phyloP scores from a whole-genome alignment of 2,797 vertebrate species.

The Rousettus madagascariensis region DNA sequence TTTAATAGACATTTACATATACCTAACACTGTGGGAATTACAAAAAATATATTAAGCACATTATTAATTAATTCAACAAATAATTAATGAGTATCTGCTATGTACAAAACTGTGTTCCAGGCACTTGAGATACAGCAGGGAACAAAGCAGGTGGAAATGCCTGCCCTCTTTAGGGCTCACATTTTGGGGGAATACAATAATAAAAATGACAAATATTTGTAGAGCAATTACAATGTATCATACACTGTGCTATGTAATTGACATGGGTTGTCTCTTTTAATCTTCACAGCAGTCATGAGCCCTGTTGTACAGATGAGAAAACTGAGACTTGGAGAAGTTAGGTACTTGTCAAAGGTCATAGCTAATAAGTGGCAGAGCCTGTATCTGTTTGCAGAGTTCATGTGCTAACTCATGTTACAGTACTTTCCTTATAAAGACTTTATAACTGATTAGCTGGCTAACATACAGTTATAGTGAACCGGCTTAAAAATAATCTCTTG shows the following conservation, averaged over 20 bases:
- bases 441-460: background rate
- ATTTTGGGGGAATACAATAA: background rate
- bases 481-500: background rate
- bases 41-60: background rate
- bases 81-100: background rate
- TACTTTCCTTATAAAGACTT: background rate
- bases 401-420: background rate
- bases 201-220: background rate
- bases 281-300: background rate
- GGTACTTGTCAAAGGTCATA: background rate
- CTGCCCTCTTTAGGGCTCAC: background rate
- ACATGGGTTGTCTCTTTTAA: background rate
- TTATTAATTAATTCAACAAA: background rate
- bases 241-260: background rate
- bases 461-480: background rate
- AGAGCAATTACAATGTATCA: background rate
- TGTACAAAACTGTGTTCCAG: background rate
- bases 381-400: background rate
- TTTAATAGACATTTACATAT: background rate
- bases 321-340: background rate
- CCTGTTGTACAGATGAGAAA: conserved; percentile 10
- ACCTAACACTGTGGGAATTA: background rate
- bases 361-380: background rate
- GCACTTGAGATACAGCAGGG: background rate
- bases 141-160: background rate